A percentile compares a stretch with the other conserved stretches of the same genome.
phyloP scores from a whole-genome alignment of 2,888 invertebrate species.

The Diaprepes abbreviatus region DNA sequence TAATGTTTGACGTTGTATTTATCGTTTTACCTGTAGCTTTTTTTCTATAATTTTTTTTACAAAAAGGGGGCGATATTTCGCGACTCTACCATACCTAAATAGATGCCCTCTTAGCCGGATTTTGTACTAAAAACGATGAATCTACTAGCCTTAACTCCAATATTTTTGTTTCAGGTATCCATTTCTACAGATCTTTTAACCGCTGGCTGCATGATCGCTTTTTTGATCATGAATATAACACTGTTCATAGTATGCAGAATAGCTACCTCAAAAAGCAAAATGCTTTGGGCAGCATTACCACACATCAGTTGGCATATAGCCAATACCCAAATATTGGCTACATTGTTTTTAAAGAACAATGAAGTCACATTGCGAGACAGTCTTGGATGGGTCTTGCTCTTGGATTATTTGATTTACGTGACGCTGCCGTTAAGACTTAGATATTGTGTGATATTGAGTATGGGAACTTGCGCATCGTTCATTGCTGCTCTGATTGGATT shows the following conservation, averaged over 20 bases:
- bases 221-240: constrained; percentile 29
- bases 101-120: too few relatives aligned
- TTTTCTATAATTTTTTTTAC: too few relatives aligned
- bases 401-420: constrained; percentile 81
- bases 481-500: constrained; percentile 72
- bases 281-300: constrained; percentile 73
- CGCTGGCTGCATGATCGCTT: constrained; percentile 14
- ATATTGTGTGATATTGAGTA: constrained; percentile 74
- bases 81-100: too few relatives aligned
- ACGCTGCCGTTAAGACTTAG: constrained; percentile 79
- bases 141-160: too few relatives aligned
- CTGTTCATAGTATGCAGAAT: constrained; percentile 23
- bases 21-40: too few relatives aligned
- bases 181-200: constrained; percentile 8
- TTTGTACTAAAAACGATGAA: too few relatives aligned
- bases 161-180: constrained; percentile 26
- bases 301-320: constrained; percentile 77
- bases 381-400: constrained; percentile 79
- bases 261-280: constrained; percentile 22
- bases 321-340: constrained; percentile 74
- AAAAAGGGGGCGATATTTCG: too few relatives aligned
- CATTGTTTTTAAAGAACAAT: constrained; percentile 74
- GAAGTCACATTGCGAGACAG: constrained; percentile 75
- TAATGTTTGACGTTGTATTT: too few relatives aligned
- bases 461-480: constrained; percentile 75